Evolutionary conservation across 2,113 vertebrate species (phyloP).

Genomic region (Triplophysa siluroides): DNA sequence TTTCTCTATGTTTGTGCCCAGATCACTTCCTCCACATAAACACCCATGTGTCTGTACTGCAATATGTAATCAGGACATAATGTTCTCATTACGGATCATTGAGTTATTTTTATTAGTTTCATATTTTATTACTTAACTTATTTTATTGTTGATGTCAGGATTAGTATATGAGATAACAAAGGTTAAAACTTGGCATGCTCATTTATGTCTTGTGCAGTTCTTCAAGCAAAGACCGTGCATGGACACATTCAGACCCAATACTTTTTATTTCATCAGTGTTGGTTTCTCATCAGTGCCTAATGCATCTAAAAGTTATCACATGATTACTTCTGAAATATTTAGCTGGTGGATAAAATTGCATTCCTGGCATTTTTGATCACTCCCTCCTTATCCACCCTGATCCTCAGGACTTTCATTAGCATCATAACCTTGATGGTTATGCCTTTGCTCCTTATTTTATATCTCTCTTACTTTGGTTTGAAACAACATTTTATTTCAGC

Average conservation of each 20-base stretch:
- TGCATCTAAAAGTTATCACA: slow-evolving; percentile 60
- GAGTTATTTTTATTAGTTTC: neutral
- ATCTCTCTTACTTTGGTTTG: neutral
- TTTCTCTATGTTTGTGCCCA: slow-evolving; percentile 62
- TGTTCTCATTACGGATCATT: neutral
- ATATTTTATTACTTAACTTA: neutral
- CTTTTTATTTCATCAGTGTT: neutral
- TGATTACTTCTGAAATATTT: slow-evolving; percentile 65
- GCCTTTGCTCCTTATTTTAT: neutral
- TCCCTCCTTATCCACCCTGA: slow-evolving; percentile 46
- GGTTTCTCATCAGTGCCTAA: slow-evolving; percentile 37
- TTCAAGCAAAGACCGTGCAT: neutral
- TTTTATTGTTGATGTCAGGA: neutral
- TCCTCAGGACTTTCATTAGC: slow-evolving; percentile 48
- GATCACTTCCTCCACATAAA: slow-evolving; percentile 12
- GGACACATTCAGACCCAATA: neutral
- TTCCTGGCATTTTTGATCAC: slow-evolving; percentile 67
- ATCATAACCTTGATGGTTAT: neutral
- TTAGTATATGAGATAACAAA: no score
- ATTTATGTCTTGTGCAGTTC: neutral
- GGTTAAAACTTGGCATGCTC: neutral
- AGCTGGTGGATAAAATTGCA: slow-evolving; percentile 56
- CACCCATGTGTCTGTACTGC: neutral
- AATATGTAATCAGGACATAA: neutral
- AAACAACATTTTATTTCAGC: no score